These are phyloP conservation scores for Bombus sylvicola DNA, from an alignment of 1,140 invertebrate species.

Conservation along the genomic window DNA sequence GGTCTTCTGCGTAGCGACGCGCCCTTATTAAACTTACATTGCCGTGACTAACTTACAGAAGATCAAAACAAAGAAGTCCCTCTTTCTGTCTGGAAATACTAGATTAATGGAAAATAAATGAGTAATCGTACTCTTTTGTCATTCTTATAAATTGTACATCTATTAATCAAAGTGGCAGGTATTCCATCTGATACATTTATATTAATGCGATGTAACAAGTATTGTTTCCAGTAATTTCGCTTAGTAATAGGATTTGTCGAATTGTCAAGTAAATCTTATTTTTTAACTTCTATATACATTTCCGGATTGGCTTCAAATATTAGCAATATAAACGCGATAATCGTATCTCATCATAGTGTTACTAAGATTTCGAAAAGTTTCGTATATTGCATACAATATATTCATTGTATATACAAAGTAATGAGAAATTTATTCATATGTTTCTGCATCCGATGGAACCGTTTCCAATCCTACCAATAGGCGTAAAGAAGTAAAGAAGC, in stretches of 20 bases:
- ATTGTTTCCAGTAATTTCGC: background rate
- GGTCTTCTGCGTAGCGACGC: background rate
- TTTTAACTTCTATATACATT: background rate
- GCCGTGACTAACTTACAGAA: background rate
- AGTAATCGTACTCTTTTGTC: background rate
- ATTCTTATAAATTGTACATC: background rate
- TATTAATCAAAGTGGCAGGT: background rate
- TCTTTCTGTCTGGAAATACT: background rate
- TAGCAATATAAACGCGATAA: background rate
- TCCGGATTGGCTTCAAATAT: background rate
- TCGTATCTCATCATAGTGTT: background rate
- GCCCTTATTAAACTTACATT: background rate
- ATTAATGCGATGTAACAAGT: background rate
- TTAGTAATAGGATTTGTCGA: background rate
- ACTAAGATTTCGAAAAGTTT: too few species aligned
- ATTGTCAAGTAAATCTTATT: too few species aligned
- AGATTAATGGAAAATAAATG: background rate
- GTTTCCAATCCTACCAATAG: too few species aligned
- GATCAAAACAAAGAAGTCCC: too few species aligned
- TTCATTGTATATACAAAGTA: too few species aligned
- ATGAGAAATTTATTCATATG: too few species aligned
- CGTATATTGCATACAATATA: too few species aligned
- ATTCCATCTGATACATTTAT: background rate
- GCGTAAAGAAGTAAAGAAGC: too few species aligned
- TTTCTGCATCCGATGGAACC: too few species aligned